Base-by-base conservation (phyloP, 2,888 invertebrate species). In the Callosobruchus maculatus region DNA sequence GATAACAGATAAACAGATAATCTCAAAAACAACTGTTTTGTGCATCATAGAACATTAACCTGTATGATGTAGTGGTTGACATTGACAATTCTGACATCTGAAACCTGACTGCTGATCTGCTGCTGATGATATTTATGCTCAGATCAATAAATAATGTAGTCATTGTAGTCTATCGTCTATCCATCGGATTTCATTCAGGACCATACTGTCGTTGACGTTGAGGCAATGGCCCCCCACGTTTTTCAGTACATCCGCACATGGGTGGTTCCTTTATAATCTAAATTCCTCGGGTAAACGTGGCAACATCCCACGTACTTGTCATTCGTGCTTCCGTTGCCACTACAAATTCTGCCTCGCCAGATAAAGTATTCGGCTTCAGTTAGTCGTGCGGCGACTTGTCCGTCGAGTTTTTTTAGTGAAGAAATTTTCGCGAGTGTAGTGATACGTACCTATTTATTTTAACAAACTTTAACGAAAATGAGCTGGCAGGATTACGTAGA, bases 401-500 rank as follows among this genome's bases (percentile, higher is more conserved):
- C 66, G 81, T 74, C 78, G 74, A 78, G 77, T 78, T 73, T 73
- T n/a, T 76, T 83, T 82, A 82, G 84, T 85, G 85, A 79, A 77
- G 83, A 82, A 81, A 49, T 49, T 18, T 83, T 82, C 81, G 86
- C 83, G 86, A 84, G 86, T 86, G 85, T 81, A 82, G 85, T 85
- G 85, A 78, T 80, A 20, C 18, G 21, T 77, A 79, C 80, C 80
- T 79, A 77, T 79, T 78, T 83, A 49, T 49, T 49, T 49, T 49
- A 49, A 49, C 49, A 80, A 81, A 82, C 80, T 81, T 77, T 73
- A 81, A 81, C 80, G 90, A 93, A 89, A 89, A 96, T 96, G 96
- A 96, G 96, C 94, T 97, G 97, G 97, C 96, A 97, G 94, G 96
- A 96, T 94, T 97, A 97, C 92, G 95, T 97, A 90, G 96, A 96